phyloP scores from a whole-genome alignment of 2,888 invertebrate genomes.

The Lissocephala sabroskyi region DNA sequence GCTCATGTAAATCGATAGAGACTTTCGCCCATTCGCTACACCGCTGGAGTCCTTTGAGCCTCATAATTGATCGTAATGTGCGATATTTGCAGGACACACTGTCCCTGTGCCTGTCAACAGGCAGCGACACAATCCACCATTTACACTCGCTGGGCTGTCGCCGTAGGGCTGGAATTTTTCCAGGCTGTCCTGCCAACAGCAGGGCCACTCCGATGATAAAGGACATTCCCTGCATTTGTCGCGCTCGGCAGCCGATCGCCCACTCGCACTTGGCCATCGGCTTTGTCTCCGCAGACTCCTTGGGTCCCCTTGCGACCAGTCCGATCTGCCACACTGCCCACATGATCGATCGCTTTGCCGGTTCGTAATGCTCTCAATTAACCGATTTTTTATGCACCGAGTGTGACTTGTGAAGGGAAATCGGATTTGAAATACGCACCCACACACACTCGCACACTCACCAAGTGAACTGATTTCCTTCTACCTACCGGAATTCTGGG shows the following conservation, averaged over 20 bases:
- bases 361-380: constrained; percentile 11
- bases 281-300: constrained; percentile 14
- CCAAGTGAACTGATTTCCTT: too few relatives aligned
- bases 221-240: constrained; percentile 41
- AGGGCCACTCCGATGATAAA: constrained; percentile 35
- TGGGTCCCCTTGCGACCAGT: not conserved
- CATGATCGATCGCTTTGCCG: constrained; percentile 48
- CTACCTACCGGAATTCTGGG: too few relatives aligned
- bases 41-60: constrained; percentile 63
- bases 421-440: too few relatives aligned
- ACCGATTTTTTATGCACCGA: constrained; percentile 37
- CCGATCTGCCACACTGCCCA: constrained; percentile 28
- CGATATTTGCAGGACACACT: constrained; percentile 20
- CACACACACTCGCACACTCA: too few relatives aligned
- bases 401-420: not conserved
- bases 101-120: constrained; percentile 39
- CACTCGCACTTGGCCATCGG: constrained; percentile 24
- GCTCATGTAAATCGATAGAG: constrained; percentile 6
- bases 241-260: constrained; percentile 34
- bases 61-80: constrained; percentile 70
- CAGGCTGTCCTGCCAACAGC: constrained; percentile 23
- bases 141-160: too few relatives aligned
- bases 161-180: constrained; percentile 7
- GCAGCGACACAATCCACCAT: too few relatives aligned
- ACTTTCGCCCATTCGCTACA: constrained; percentile 60